phyloP scores from a whole-genome alignment of 1,140 invertebrate genomes.

The Portunus trituberculatus region DNA sequence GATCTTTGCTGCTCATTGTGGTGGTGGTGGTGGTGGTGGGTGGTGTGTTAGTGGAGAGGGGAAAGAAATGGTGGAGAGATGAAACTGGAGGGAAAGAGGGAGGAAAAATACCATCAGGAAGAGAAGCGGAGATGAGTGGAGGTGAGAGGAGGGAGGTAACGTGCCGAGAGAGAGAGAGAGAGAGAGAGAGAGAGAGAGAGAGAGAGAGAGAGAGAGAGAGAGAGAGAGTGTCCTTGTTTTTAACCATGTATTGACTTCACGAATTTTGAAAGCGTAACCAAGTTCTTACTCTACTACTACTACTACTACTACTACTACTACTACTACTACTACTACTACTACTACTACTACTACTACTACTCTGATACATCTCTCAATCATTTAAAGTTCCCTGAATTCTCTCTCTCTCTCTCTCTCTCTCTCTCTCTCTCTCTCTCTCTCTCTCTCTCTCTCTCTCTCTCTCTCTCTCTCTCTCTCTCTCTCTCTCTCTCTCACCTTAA shows the following conservation, averaged over 20 bases:
- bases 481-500: background rate
- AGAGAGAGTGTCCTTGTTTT: too few species aligned
- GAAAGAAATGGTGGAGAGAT: background rate
- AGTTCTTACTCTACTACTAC: background rate
- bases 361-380: background rate
- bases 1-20: too few species aligned
- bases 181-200: too few species aligned
- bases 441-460: too few species aligned
- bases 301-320: slow-evolving; percentile 13
- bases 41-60: too few species aligned
- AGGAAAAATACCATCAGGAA: background rate
- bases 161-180: background rate
- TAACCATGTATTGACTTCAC: too few species aligned
- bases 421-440: too few species aligned
- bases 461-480: slow-evolving; percentile 44
- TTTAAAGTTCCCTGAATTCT: too few species aligned
- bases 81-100: background rate
- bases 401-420: background rate
- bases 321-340: slow-evolving; percentile 22
- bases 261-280: too few species aligned
- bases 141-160: background rate
- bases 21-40: too few species aligned
- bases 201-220: too few species aligned
- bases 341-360: slow-evolving; percentile 22
- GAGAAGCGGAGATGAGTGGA: background rate